These are phyloP conservation scores for Oscheius sp. DNA, from an alignment of 1,140 invertebrate genomes.

Conservation along the genomic window DNA sequence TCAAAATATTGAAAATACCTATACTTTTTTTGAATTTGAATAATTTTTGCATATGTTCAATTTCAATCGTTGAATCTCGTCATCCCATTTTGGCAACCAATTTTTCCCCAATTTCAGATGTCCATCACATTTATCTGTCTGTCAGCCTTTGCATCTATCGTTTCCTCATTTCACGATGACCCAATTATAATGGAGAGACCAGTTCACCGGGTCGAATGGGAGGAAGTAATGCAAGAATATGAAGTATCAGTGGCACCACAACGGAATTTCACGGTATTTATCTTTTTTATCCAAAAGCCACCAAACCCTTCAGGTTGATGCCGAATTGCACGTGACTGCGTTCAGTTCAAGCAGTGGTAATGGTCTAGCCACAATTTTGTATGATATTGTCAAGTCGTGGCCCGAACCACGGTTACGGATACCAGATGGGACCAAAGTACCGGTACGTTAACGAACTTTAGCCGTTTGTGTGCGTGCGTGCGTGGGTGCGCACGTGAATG, in stretches of 20 bases:
- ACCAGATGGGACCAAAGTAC: no score
- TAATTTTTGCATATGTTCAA: not conserved
- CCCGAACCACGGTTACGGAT: no score
- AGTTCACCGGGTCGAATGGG: conserved; percentile 1
- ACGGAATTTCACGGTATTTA: not conserved
- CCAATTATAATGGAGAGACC: not conserved
- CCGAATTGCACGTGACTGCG: no score
- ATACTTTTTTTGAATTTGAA: not conserved
- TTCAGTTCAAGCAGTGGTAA: no score
- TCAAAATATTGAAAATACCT: not conserved
- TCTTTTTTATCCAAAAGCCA: not conserved
- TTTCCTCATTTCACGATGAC: not conserved
- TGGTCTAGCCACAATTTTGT: no score
- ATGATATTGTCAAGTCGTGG: no score
- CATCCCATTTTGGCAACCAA: not conserved
- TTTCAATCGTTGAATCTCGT: not conserved
- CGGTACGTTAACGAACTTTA: no score
- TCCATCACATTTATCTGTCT: not conserved
- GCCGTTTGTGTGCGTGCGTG: no score
- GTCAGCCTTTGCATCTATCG: not conserved
- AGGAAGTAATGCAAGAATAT: not conserved
- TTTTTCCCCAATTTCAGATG: not conserved
- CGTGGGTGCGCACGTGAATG: no score
- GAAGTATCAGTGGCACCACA: not conserved
- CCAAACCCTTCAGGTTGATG: no score